Conservation (phyloP, 2,113 vertebrate species). For the Motacilla tschutschensis region DNA sequence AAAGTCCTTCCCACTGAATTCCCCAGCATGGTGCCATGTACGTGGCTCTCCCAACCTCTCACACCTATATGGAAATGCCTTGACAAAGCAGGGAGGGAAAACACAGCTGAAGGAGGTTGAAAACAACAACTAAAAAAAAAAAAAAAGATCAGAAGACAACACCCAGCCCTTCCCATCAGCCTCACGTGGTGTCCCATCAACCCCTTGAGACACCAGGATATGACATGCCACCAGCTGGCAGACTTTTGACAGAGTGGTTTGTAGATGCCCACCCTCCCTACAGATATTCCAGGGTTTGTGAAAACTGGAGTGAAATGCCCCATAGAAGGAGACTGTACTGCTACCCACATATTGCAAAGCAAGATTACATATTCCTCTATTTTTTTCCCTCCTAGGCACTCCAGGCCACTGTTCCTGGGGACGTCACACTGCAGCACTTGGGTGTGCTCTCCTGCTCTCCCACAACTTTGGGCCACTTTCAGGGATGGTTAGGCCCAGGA, state of each 20-base stretch:
- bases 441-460: background rate
- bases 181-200: background rate
- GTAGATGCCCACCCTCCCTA: background rate
- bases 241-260: background rate
- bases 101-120: background rate
- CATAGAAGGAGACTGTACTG: background rate
- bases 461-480: rapidly evolving
- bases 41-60: background rate
- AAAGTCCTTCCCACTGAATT: background rate
- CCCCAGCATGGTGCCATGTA: rapidly evolving
- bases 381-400: background rate
- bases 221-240: rapidly evolving
- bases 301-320: background rate
- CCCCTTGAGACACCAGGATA: background rate
- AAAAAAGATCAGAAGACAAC: background rate
- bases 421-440: background rate
- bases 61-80: background rate
- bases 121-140: background rate
- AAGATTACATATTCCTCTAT: background rate
- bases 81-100: background rate
- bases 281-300: background rate
- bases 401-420: background rate
- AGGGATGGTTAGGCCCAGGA: background rate
- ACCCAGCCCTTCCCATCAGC: background rate
- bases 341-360: background rate